Evolutionary conservation across 2,888 invertebrate genomes (phyloP), one percentile per base, ranked within the genome.

Genomic region (Mesorhabditis belari): DNA sequence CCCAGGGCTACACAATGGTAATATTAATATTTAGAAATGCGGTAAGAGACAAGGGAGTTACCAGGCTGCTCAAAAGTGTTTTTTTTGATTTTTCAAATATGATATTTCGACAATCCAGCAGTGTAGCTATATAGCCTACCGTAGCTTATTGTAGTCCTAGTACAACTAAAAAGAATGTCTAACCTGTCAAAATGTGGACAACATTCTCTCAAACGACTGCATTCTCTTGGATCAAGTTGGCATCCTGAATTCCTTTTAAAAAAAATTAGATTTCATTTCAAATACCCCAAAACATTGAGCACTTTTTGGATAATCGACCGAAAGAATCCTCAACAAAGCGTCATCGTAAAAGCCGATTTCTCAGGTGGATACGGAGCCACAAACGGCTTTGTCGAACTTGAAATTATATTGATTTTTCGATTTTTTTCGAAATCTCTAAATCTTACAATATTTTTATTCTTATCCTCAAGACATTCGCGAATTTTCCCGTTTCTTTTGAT

Each of bases 221-320:
- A 73, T 71, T 68, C 29, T 67, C 68, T 63, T 73, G 73, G 29
- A 73, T 71, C 51, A 67, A n/a, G 55, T 73, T 73, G 17, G 73
- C 73, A 54, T 73, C 73, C 21, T 64, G 2, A 35, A 35, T 17
- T 17, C 12, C 12, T 51, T 55, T n/a, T 17, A 17, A n/a, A n/a
- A 17, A n/a, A 35, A 9, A n/a, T 9, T 0, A n/a, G 12, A n/a
- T 17, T 35, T 9, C 12, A 1, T n/a, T 35, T n/a, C n/a, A n/a
- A 9, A n/a, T 35, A 35, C 44, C 44, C 12, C 55, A 58, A 69
- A 71, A 28, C 71, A 71, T 24, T 67, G 62, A 4, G 58, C 54
- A 1, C 66, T 61, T 26, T 65, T 63, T n/a, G 55, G 29, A 56
- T 71, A 71, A 2, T 62, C 51, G 9, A 61, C 56, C 24, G 63